A percentile compares a stretch with the other conserved stretches of the same genome.
These are phyloP conservation scores for Tiaroga cobitis DNA, from an alignment of 2,797 vertebrate species.

Conservation along the genomic window DNA sequence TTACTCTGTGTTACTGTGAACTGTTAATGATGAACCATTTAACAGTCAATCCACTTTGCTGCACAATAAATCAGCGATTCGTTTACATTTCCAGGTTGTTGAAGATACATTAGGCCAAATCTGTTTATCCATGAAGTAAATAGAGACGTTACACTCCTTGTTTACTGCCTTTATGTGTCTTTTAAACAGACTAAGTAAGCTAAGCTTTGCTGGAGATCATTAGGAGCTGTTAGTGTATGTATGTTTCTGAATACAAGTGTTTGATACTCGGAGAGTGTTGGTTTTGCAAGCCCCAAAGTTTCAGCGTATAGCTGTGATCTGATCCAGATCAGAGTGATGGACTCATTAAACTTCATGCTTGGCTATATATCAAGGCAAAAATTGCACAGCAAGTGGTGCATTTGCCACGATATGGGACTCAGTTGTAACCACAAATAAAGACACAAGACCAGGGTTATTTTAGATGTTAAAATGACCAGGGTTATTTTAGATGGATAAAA, in stretches of 20 bases:
- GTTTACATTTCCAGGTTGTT: background rate
- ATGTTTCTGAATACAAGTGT: slow-evolving; percentile 31
- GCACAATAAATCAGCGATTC: background rate
- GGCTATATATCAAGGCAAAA: slow-evolving; percentile 34
- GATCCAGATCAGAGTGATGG: slow-evolving; percentile 16
- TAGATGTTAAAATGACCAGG: slow-evolving; percentile 19
- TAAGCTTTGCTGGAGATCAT: slow-evolving; percentile 26
- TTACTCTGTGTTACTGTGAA: slow-evolving; percentile 14
- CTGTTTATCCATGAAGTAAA: slow-evolving; percentile 14
- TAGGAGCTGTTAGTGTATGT: slow-evolving; percentile 24
- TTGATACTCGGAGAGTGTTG: slow-evolving; percentile 29
- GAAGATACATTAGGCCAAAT: background rate
- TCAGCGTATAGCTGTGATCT: background rate
- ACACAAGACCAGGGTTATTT: slow-evolving; percentile 11
- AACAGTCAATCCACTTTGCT: slow-evolving; percentile 18
- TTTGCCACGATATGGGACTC: background rate
- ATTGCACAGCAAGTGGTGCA: slow-evolving; percentile 29
- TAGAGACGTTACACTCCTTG: background rate
- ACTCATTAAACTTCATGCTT: slow-evolving; percentile 38
- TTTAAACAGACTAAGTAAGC: slow-evolving; percentile 19
- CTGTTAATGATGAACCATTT: slow-evolving; percentile 10
- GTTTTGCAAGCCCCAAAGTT: slow-evolving; percentile 29
- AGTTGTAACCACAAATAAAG: slow-evolving; percentile 21
- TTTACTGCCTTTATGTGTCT: background rate
- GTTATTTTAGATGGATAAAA: background rate